Conservation (phyloP, 2,797 vertebrate genomes). For the Rachycentron canadum region DNA sequence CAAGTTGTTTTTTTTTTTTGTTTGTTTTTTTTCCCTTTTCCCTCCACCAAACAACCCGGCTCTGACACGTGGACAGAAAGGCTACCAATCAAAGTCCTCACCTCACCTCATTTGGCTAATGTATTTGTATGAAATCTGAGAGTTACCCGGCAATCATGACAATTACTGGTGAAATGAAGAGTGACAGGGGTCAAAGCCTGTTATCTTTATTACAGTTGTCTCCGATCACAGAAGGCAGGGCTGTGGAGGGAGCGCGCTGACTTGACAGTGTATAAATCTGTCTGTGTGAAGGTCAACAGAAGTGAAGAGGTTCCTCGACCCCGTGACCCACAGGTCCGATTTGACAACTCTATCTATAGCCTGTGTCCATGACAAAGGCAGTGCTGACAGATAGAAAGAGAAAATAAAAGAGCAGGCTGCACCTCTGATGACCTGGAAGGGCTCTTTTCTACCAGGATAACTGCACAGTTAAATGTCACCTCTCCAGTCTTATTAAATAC, state of each 20-base stretch:
- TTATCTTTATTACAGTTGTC: constrained; percentile 76
- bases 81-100: constrained; percentile 62
- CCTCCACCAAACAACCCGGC: constrained; percentile 19
- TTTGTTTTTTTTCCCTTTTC: not conserved
- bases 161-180: constrained; percentile 76
- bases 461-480: constrained; percentile 55
- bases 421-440: constrained; percentile 53
- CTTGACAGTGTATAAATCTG: constrained; percentile 84
- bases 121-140: constrained; percentile 65
- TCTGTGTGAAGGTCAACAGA: constrained; percentile 87
- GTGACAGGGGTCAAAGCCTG: constrained; percentile 73
- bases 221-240: constrained; percentile 57
- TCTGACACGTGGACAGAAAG: constrained; percentile 66
- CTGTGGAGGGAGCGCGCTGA: constrained; percentile 49
- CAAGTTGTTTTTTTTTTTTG: constrained; percentile 59
- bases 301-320: constrained; percentile 84
- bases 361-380: constrained; percentile 67
- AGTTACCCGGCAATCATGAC: constrained; percentile 67
- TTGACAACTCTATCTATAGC: constrained; percentile 86
- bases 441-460: constrained; percentile 53
- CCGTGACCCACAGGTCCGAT: constrained; percentile 71
- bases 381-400: constrained; percentile 69
- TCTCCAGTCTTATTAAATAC: constrained; percentile 14
- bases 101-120: constrained; percentile 74
- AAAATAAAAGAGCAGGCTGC: constrained; percentile 70